Base-by-base conservation (phyloP, 2,888 invertebrate genomes). In the Scaptomyza parva region DNA sequence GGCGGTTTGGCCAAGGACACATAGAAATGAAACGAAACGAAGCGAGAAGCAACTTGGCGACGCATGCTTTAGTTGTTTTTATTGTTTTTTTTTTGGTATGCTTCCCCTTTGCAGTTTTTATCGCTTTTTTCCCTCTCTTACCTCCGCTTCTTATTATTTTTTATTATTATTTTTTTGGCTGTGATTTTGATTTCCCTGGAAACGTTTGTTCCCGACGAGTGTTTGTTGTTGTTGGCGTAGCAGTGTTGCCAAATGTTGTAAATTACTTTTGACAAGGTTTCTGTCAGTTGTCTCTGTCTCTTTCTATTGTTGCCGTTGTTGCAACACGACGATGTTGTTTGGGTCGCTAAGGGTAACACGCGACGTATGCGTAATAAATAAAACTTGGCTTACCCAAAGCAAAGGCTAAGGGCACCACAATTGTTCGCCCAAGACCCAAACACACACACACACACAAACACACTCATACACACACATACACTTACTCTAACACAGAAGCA, bases 311-410 rank as follows among this genome's bases (percentile, higher is more conserved):
- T 22, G 39, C 22, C 39, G 20, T 18, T 63, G 66, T 67, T 53
- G 18, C n/a, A n/a, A n/a, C n/a, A n/a, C n/a, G n/a, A n/a, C n/a
- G n/a, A n/a, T n/a, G n/a, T n/a, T n/a, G n/a, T n/a, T 30, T 53
- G 50, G 53, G 67, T 59, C 48, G 50, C 20, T 8, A 18, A 8
- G 26, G 78, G 58, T 76, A 81, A 86, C 72, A 76, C 72, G 78
- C 67, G 78, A 45, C 87, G 82, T 86, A 82, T 82, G 78, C 78
- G 82, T 84, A 86, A 86, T 81, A 84, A 86, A 81, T 72, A 64
- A 54, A 76, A 69, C 68, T 70, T 37, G 58, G 57, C 48, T 33
- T 18, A 18, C 48, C 76, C 63, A 60, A 62, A 55, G 80, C 70
- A 67, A 60, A 62, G 58, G 80, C 70, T 86, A 83, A 77, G 78